Conservation (phyloP, 2,888 invertebrate species). For the Phanerotoma sp. region DNA sequence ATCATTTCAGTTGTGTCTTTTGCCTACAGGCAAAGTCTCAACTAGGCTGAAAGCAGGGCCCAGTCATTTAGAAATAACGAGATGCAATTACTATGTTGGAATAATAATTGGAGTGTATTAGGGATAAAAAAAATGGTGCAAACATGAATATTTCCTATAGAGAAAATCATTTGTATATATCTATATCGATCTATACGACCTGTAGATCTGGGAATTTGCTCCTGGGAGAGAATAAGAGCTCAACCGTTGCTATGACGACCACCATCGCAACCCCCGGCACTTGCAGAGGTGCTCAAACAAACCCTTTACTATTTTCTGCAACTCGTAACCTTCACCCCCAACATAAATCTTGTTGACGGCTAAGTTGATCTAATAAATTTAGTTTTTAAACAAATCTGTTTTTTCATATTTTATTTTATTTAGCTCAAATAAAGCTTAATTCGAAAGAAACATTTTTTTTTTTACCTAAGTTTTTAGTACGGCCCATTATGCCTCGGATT, state of each 20-base stretch:
- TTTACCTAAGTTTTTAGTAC: no score
- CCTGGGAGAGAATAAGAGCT: constrained; percentile 41
- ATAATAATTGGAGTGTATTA: constrained; percentile 5
- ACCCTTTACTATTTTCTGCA: constrained; percentile 31
- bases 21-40: not conserved
- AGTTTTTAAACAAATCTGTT: no score
- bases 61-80: not conserved
- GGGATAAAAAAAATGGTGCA: not conserved
- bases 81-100: not conserved
- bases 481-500: no score
- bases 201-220: constrained; percentile 41
- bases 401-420: no score
- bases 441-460: no score
- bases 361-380: no score
- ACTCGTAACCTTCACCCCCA: constrained; percentile 23
- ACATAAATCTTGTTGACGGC: no score
- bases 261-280: constrained; percentile 42
- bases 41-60: not conserved
- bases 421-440: no score
- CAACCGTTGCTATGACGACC: constrained; percentile 47
- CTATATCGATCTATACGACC: constrained; percentile 42
- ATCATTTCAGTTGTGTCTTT: constrained; percentile 1
- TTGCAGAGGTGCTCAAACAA: constrained; percentile 47
- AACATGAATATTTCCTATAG: constrained; percentile 7
- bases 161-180: constrained; percentile 26